Evolutionary conservation across 2,888 invertebrate genomes (phyloP).

Genomic region (Apodemia zela): DNA sequence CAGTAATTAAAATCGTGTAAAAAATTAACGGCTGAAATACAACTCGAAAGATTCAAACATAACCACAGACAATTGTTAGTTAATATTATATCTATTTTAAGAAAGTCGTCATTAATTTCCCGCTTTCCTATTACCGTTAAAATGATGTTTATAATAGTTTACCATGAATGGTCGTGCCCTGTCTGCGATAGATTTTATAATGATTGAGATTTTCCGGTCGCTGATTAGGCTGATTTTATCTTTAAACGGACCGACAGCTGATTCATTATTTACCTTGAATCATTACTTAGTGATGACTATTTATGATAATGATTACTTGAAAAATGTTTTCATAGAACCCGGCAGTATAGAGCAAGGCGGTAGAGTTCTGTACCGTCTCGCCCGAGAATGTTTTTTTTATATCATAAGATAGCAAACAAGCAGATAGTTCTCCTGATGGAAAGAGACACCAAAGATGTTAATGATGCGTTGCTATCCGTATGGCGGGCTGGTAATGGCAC

Average conservation of each 20-base stretch:
- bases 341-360: no score
- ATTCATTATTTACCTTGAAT: constrained; percentile 14
- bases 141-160: constrained; percentile 10
- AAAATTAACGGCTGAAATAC: no score
- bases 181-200: constrained; percentile 5
- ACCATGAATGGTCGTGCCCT: constrained; percentile 3
- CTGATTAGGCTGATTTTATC: constrained; percentile 4
- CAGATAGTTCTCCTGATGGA: no score
- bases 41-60: no score
- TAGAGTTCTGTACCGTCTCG: background rate
- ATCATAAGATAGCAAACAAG: no score
- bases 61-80: no score
- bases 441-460: no score
- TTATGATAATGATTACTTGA: background rate
- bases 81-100: background rate
- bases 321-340: background rate
- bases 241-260: constrained; percentile 5
- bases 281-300: background rate
- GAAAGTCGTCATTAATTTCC: constrained; percentile 3
- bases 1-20: no score
- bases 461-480: no score
- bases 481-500: no score
- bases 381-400: background rate
- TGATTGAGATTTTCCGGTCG: constrained; percentile 14
- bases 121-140: constrained; percentile 5